Conservation (phyloP, 2,888 invertebrate genomes). For the Ashinkailepas kermadecensis region DNA sequence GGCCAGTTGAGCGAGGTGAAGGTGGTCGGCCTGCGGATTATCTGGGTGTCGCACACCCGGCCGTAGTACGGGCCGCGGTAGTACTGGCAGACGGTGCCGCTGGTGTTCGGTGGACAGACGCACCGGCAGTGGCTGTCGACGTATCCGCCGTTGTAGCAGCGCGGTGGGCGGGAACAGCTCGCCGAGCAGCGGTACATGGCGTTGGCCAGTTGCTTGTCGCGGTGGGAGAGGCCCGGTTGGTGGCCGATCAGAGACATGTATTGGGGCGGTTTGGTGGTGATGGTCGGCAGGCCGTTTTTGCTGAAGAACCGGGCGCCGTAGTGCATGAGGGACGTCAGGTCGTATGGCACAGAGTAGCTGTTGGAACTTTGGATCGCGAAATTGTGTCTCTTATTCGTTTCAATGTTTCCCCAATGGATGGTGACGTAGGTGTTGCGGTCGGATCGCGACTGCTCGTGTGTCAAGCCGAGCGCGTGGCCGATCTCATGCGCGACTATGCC, state of each 20-base stretch:
- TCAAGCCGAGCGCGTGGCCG: slow-evolving; percentile 28
- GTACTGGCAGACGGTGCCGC: neutral
- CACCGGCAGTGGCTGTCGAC: neutral
- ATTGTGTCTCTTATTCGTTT: neutral
- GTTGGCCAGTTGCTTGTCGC: neutral
- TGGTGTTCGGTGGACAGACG: neutral
- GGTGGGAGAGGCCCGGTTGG: slow-evolving; percentile 14
- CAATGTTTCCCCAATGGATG: neutral
- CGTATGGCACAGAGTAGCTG: neutral
- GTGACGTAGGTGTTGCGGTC: slow-evolving; percentile 17
- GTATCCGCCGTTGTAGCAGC: neutral
- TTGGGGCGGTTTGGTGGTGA: slow-evolving; percentile 6
- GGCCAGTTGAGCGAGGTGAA: slow-evolving; percentile 25
- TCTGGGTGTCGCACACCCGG: neutral
- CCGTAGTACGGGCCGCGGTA: neutral
- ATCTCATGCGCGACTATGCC: slow-evolving; percentile 27
- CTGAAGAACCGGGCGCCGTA: neutral
- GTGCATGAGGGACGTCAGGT: slow-evolving; percentile 27
- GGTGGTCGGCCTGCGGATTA: neutral
- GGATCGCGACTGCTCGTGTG: slow-evolving; percentile 26
- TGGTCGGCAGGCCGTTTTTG: slow-evolving; percentile 21
- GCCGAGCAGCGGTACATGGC: no score
- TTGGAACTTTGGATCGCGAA: neutral
- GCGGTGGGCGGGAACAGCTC: no score
- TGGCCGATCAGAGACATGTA: neutral